A percentile compares a stretch with the other conserved stretches of the same genome.
These are phyloP conservation scores for Oryzias dopingdopingensis DNA, from an alignment of 2,797 vertebrate genomes.

Conservation along the genomic window DNA sequence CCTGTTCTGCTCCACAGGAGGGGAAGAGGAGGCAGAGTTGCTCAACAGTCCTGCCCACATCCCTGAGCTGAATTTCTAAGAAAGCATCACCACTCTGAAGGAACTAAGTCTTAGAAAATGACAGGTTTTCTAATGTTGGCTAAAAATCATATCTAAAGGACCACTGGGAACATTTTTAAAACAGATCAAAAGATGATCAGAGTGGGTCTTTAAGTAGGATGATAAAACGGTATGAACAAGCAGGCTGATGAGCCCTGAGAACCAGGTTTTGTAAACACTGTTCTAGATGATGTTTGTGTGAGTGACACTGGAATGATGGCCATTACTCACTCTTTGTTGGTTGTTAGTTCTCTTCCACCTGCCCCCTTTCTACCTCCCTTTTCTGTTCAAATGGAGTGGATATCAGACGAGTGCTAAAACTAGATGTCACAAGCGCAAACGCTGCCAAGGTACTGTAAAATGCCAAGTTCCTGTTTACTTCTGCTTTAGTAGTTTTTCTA, in stretches of 20 bases:
- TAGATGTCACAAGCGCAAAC: slow-evolving; percentile 95
- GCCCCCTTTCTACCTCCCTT: slow-evolving; percentile 97
- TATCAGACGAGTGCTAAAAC: slow-evolving; percentile 94
- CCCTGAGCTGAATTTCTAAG: too few species aligned
- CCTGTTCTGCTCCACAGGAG: too few species aligned
- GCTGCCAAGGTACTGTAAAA: slow-evolving; percentile 97
- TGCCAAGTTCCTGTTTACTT: slow-evolving; percentile 35
- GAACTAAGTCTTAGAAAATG: too few species aligned
- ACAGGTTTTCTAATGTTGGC: too few species aligned
- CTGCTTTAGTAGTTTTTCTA: slow-evolving; percentile 54
- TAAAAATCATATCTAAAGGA: too few species aligned
- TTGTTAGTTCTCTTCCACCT: slow-evolving; percentile 98
- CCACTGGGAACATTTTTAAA: too few species aligned
- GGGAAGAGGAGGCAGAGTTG: too few species aligned
- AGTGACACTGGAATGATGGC: slow-evolving; percentile 37
- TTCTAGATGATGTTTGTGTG: slow-evolving; percentile 34
- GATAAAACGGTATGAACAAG: neutral
- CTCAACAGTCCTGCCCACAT: too few species aligned
- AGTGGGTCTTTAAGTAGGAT: too few species aligned
- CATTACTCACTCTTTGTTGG: slow-evolving; percentile 88
- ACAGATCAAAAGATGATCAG: too few species aligned
- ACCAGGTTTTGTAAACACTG: too few species aligned
- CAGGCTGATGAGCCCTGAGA: slow-evolving; percentile 6
- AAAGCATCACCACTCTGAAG: too few species aligned
- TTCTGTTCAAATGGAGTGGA: slow-evolving; percentile 99